These are phyloP conservation scores for Casuarius casuarius DNA, from an alignment of 2,113 vertebrate genomes.

Conservation along the genomic window DNA sequence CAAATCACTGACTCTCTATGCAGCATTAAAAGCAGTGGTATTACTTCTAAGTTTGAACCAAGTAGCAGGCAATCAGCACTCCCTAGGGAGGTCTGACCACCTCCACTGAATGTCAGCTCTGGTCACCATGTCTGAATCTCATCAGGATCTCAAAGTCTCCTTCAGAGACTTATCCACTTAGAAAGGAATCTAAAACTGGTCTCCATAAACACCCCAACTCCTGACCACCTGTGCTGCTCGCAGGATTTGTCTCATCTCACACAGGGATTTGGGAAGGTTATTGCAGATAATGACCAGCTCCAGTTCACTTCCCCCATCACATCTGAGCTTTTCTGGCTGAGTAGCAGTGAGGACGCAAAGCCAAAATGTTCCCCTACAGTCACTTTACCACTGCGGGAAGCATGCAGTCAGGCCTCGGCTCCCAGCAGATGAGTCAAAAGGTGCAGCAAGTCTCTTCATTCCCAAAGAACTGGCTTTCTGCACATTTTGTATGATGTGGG, in stretches of 20 bases:
- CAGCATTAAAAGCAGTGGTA: no score
- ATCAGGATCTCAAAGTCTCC: neutral
- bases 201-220: no score
- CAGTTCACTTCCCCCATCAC: neutral
- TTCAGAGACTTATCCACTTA: neutral
- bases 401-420: rapidly evolving
- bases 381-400: neutral
- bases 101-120: neutral
- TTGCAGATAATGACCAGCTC: neutral
- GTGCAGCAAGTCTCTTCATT: neutral
- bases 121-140: neutral
- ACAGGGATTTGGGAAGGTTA: neutral
- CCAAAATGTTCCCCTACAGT: rapidly evolving
- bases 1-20: no score
- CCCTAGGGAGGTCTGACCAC: no score
- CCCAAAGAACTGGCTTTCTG: neutral
- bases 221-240: neutral
- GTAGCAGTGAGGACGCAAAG: neutral
- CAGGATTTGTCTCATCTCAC: neutral
- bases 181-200: neutral
- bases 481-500: neutral
- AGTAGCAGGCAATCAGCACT: neutral
- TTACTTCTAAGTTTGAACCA: neutral
- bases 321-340: neutral
- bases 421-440: neutral